Evolutionary conservation across 2,888 invertebrate species (phyloP), one percentile per base, ranked within the genome.

Genomic region (Machimus rusticus): DNA sequence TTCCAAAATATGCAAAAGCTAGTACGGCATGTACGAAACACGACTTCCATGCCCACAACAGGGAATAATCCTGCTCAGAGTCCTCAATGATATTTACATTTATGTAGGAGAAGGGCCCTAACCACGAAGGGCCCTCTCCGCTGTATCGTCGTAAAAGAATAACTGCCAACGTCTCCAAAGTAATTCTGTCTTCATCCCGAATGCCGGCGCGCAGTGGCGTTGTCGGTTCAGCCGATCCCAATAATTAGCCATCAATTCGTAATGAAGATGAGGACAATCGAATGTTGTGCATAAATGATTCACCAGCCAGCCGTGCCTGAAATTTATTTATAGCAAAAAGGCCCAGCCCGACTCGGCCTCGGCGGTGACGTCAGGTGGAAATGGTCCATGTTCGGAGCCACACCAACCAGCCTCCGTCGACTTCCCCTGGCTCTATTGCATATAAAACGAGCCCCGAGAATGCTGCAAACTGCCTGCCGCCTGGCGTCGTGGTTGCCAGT

Each of bases 181-280:
- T 66, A 66, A 66, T 66, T 66, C 66, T 66, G 9, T 66, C 23
- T 66, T 66, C 66, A 66, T 66, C 66, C 28, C 9, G 66, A 28
- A 66, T 51, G 19, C 51, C 51, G 51, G 16, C n/a, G 28, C 16
- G 4, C 43, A 46, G 43, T 46, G 43, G 28, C 19, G 66, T 19
- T 28, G 19, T 28, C 23, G 66, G 66, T 23, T 28, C 12, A 28
- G 28, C 66, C 66, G 66, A 78, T 78, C 43, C 78, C 78, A 78
- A 78, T 78, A 78, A 78, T 78, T 78, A 78, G 78, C 78, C 43
- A 39, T 78, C 19, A 78, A 78, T 78, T 78, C 78, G 78, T 78
- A 78, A 78, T 78, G 78, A 78, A 37, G 39, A n/a, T 78, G 66
- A 66, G 78, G 78, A 78, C 78, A 78, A 78, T 78, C 78, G 78